phyloP scores from a whole-genome alignment of 2,113 vertebrate species.

The Chloroceryle aenea region DNA sequence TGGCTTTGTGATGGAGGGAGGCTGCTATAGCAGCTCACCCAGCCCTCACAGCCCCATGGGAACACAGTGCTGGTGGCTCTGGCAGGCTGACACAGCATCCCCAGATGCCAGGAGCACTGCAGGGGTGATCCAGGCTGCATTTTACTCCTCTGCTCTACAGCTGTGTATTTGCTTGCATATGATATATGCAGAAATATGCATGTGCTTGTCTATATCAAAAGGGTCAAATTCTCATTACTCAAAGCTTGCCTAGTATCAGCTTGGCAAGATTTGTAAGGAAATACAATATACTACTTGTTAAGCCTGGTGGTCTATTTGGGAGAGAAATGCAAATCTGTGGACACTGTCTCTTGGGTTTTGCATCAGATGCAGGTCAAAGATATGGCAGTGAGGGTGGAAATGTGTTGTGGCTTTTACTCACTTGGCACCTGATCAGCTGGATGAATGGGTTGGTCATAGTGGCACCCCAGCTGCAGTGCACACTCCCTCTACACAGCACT shows the following conservation, averaged over 20 bases:
- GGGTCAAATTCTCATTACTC: neutral
- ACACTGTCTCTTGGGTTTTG: neutral
- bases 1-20: neutral
- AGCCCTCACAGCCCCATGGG: neutral
- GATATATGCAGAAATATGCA: accelerated
- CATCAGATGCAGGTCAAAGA: neutral
- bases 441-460: accelerated
- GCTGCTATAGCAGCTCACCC: neutral
- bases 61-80: accelerated
- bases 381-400: neutral
- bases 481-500: accelerated
- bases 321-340: neutral
- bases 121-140: neutral
- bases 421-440: accelerated
- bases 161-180: accelerated
- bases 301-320: neutral
- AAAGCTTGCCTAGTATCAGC: neutral
- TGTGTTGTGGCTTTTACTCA: neutral
- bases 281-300: neutral
- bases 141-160: neutral
- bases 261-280: neutral
- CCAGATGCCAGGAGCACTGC: neutral
- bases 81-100: neutral
- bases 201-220: neutral
- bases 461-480: accelerated